Evolutionary conservation across 1,140 invertebrate species (phyloP).

Genomic region (Temnothorax nylanderi): DNA sequence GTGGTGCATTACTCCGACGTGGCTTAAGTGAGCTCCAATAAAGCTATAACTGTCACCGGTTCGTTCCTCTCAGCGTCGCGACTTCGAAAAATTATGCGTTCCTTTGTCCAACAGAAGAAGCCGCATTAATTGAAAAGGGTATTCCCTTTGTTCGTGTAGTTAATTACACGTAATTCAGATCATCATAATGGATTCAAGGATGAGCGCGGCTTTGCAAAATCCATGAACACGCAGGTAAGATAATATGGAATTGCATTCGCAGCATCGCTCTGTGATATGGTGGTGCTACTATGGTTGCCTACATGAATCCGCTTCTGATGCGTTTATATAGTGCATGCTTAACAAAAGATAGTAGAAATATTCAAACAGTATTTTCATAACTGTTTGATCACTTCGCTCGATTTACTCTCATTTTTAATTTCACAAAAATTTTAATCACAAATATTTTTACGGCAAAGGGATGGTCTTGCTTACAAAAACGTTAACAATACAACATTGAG

Average conservation of each 20-base stretch:
- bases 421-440: background rate
- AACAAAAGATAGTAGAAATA: background rate
- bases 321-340: background rate
- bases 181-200: slow-evolving; percentile 20
- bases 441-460: background rate
- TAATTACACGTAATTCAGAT: slow-evolving; percentile 54
- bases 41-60: slow-evolving; percentile 4
- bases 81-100: slow-evolving; percentile 41
- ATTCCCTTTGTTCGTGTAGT: slow-evolving; percentile 37
- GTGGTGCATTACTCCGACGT: background rate
- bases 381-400: background rate
- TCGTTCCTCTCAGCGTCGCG: background rate
- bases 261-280: slow-evolving; percentile 2
- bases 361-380: background rate
- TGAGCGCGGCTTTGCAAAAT: slow-evolving; percentile 19
- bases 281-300: background rate
- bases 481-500: background rate
- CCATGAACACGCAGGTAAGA: slow-evolving; percentile 25
- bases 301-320: too few relatives aligned
- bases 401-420: background rate
- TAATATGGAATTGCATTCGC: slow-evolving; percentile 27
- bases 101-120: slow-evolving; percentile 43
- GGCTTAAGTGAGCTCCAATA: slow-evolving; percentile 18
- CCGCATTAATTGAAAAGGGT: slow-evolving; percentile 24
- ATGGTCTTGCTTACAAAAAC: background rate